Evolutionary conservation across 2,888 invertebrate genomes (phyloP).

Genomic region (Acanthosepion pharaonis): DNA sequence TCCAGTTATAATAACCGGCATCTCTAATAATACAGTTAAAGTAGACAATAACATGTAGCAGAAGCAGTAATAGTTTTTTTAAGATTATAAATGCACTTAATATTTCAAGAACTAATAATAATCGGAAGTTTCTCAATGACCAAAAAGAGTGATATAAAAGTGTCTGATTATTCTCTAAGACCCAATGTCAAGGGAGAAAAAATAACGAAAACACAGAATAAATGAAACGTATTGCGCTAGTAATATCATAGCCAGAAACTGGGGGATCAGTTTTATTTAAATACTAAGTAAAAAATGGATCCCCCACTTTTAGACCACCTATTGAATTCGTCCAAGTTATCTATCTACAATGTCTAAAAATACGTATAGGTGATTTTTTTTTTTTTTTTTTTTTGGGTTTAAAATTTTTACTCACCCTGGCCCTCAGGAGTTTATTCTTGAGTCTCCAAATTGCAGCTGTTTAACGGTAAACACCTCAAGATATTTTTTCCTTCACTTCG

Average conservation of each 20-base stretch:
- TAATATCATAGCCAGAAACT: background rate
- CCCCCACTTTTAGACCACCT: background rate
- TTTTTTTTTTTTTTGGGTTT: background rate
- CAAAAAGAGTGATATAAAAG: background rate
- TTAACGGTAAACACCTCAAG: slow-evolving; percentile 53
- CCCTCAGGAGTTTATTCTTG: slow-evolving; percentile 72
- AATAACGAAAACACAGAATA: background rate
- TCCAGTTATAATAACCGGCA: slow-evolving; percentile 35
- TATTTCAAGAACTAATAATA: background rate
- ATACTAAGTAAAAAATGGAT: background rate
- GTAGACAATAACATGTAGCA: slow-evolving; percentile 10
- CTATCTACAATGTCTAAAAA: background rate
- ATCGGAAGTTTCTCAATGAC: background rate
- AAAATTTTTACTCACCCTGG: slow-evolving; percentile 65
- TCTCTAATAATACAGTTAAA: background rate
- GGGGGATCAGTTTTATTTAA: background rate
- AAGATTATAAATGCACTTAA: background rate
- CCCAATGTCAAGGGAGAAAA: background rate
- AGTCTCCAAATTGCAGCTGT: slow-evolving; percentile 72
- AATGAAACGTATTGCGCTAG: background rate
- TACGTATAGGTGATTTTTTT: background rate
- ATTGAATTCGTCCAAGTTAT: background rate
- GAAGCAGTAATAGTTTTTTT: background rate
- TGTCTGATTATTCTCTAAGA: background rate
- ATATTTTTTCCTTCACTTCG: slow-evolving; percentile 36